A percentile compares a stretch with the other conserved stretches of the same genome.
Conservation (phyloP, 2,797 vertebrate genomes). For the Tinamus major region DNA sequence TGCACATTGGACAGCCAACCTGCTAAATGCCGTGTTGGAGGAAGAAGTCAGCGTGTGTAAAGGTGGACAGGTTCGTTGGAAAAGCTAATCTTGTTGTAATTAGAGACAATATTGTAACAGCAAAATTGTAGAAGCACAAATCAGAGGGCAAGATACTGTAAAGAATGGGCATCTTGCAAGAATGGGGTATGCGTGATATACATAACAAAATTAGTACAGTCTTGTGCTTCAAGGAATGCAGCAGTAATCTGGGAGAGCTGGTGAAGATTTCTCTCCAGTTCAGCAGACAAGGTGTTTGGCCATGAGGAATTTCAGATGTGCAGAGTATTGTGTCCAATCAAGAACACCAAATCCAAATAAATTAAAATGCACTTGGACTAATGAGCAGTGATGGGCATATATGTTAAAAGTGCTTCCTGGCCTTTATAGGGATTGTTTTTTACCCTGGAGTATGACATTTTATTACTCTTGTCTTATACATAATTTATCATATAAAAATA, state of each 20-base stretch:
- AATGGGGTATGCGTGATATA: background rate
- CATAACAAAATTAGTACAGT: background rate
- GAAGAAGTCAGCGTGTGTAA: accelerated
- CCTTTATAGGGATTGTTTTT: constrained; percentile 44
- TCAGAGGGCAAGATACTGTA: background rate
- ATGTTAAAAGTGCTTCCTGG: background rate
- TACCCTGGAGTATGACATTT: constrained; percentile 38
- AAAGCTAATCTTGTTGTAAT: background rate
- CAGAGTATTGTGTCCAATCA: background rate
- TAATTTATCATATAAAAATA: constrained; percentile 62
- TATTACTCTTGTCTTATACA: constrained; percentile 35
- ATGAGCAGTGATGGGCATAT: background rate
- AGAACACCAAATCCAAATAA: constrained; percentile 6
- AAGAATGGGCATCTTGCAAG: background rate
- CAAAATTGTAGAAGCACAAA: background rate
- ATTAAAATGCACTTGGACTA: constrained; percentile 18
- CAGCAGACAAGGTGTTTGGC: background rate
- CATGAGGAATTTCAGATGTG: background rate
- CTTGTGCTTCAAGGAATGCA: background rate
- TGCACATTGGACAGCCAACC: accelerated
- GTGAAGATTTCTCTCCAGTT: background rate
- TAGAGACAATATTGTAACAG: background rate
- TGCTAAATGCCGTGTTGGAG: accelerated
- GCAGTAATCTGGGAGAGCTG: background rate
- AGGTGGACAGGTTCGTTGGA: background rate